Evolutionary conservation across 2,888 invertebrate genomes (phyloP), one percentile per base, ranked within the genome.

Genomic region (Philonicus albiceps): DNA sequence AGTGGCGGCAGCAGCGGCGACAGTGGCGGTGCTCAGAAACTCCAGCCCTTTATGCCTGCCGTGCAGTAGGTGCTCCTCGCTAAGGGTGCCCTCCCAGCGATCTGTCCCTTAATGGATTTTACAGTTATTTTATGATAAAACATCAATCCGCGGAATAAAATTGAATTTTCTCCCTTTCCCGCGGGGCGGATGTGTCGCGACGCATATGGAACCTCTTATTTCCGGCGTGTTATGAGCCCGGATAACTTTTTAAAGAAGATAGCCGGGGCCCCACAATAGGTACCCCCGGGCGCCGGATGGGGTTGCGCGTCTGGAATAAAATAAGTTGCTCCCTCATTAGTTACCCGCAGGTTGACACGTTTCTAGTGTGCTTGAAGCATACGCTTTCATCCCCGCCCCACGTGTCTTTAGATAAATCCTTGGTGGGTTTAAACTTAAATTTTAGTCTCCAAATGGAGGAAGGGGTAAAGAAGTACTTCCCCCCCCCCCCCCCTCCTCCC

Each of bases 81-180:
- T 3, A 16, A 1, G 31, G 2, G 27, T 16, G 74, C 49, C 74
- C 74, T 27, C n/a, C 64, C 64, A 64, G 27, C 27, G 75, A 31
- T 27, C 49, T 31, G 34, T 30, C 55, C 85, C 49, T 73, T 86
- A 86, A 86, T 86, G 86, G 86, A 83, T 86, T 86, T 86, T 37
- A 40, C 86, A 86, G 86, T 86, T 86, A 84, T 75, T 86, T 86
- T 86, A 86, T 86, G 75, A 86, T 86, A 83, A 86, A 86, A 84
- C 84, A 84, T 86, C 86, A 86, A 86, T 86, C 81, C 74, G 53
- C 19, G 30, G 75, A 49, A 86, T 86, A 13, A 86, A 86, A 86
- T 86, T 86, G 86, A 86, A 86, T 86, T 86, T 84, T 43, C 30
- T 22, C 34, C 27, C 22, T 34, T 74, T 74, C 5, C 74, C 22